Percentiles rank a stretch among this genome's conserved stretches.
These are phyloP conservation scores for Gambusia affinis DNA, from an alignment of 2,113 vertebrate species.

Conservation along the genomic window DNA sequence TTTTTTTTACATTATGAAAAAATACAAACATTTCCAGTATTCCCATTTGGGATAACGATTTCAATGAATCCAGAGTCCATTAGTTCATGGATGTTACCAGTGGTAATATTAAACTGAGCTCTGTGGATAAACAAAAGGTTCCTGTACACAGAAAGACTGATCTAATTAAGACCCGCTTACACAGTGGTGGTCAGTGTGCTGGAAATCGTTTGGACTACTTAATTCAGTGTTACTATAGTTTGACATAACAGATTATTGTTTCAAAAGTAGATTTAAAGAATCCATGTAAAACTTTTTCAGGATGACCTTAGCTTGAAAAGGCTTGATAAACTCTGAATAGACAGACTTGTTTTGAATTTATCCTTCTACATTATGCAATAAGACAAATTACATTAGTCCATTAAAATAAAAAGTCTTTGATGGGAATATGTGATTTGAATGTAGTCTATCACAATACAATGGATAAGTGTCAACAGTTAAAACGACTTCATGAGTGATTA, in stretches of 20 bases:
- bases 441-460: background rate
- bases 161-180: slow-evolving; percentile 24
- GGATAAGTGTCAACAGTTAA: background rate
- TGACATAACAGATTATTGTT: background rate
- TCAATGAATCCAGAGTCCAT: slow-evolving; percentile 83
- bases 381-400: background rate
- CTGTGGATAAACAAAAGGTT: slow-evolving; percentile 64
- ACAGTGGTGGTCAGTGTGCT: background rate
- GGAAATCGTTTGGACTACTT: slow-evolving; percentile 1
- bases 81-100: slow-evolving; percentile 78
- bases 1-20: background rate
- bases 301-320: background rate
- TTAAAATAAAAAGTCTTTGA: background rate
- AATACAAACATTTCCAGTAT: slow-evolving; percentile 5
- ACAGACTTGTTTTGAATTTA: too few relatives aligned
- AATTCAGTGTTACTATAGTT: slow-evolving; percentile 1
- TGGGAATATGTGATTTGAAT: background rate
- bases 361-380: too few relatives aligned
- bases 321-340: too few relatives aligned
- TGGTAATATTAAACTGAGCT: slow-evolving; percentile 83
- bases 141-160: background rate
- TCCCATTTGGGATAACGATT: slow-evolving; percentile 68
- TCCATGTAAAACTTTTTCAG: background rate
- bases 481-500: background rate
- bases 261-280: background rate